These are phyloP conservation scores for Gymnoscopelus braueri DNA, from an alignment of 2,797 vertebrate species.

Conservation along the genomic window DNA sequence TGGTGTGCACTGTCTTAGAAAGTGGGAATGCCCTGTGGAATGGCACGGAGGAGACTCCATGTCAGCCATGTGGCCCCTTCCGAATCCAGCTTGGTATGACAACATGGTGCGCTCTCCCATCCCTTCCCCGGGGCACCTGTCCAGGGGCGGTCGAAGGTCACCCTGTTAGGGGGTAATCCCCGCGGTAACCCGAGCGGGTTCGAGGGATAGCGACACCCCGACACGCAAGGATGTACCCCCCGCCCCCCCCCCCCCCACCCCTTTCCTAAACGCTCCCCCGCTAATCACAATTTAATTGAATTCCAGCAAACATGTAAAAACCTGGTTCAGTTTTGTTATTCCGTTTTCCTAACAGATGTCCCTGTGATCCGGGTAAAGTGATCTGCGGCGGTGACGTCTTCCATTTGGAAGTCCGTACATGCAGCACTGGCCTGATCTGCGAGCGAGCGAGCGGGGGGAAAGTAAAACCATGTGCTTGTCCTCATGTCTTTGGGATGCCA, in stretches of 20 bases:
- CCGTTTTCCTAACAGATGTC: conserved; percentile 85
- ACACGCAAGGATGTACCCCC: conserved; percentile 44
- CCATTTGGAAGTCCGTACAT: conserved; percentile 75
- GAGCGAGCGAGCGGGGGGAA: conserved; percentile 46
- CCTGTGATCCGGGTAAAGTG: conserved; percentile 83
- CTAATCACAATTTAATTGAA: conserved; percentile 82
- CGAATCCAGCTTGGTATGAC: conserved; percentile 67
- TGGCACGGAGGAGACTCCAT: conserved; percentile 45
- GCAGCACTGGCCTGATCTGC: conserved; percentile 62
- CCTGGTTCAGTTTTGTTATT: conserved; percentile 83
- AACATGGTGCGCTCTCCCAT: conserved; percentile 60
- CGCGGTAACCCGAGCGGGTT: conserved; percentile 73
- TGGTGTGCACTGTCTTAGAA: conserved; percentile 46
- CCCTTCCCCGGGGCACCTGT: conserved; percentile 73
- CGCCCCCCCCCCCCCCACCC: conserved; percentile 47
- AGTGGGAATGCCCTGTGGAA: conserved; percentile 57
- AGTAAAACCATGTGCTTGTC: conserved; percentile 74
- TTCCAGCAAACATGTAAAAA: conserved; percentile 83
- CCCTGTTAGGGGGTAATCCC: conserved; percentile 75
- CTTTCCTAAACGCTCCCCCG: conserved; percentile 65
- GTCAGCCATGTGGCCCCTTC: conserved; percentile 33
- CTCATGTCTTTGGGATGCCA: conserved; percentile 59
- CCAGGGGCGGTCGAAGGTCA: conserved; percentile 63
- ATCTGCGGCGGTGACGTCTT: conserved; percentile 77
- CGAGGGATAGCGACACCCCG: conserved; percentile 58